Conservation (phyloP, 1,140 invertebrate genomes). For the Brachionus rotundiformis region DNA sequence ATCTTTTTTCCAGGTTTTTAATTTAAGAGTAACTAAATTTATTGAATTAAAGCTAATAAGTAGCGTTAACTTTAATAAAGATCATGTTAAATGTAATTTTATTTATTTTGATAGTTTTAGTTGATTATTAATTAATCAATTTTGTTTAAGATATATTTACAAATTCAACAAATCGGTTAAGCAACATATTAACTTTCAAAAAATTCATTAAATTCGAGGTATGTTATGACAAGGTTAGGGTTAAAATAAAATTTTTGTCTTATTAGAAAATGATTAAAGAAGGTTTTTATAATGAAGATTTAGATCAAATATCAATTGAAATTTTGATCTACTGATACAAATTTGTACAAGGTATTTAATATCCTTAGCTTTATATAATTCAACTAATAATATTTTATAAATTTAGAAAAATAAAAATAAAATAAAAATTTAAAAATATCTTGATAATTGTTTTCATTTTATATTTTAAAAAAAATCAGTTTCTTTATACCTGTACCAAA, state of each 20-base stretch:
- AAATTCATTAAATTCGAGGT: not conserved
- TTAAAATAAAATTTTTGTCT: not conserved
- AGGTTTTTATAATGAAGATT: not conserved
- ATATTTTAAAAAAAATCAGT: no score
- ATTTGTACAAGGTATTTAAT: not conserved
- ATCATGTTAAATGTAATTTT: conserved; percentile 2
- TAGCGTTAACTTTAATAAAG: not conserved
- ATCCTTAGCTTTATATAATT: no score
- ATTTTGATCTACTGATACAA: not conserved
- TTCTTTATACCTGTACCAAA: no score
- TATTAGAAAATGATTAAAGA: not conserved
- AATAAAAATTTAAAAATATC: no score
- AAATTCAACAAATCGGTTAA: not conserved
- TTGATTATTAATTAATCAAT: not conserved
- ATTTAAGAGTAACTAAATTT: not conserved
- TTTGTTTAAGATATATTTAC: not conserved
- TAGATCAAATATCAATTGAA: not conserved
- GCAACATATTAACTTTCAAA: not conserved
- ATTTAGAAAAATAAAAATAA: no score
- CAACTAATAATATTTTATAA: no score
- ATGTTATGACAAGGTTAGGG: not conserved
- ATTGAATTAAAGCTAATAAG: not conserved
- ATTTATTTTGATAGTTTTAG: not conserved
- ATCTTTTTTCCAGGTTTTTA: not conserved
- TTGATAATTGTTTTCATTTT: no score